A percentile compares a stretch with the other conserved stretches of the same genome.
phyloP scores from a whole-genome alignment of 2,113 vertebrate species.

The Leuciscus idus region DNA sequence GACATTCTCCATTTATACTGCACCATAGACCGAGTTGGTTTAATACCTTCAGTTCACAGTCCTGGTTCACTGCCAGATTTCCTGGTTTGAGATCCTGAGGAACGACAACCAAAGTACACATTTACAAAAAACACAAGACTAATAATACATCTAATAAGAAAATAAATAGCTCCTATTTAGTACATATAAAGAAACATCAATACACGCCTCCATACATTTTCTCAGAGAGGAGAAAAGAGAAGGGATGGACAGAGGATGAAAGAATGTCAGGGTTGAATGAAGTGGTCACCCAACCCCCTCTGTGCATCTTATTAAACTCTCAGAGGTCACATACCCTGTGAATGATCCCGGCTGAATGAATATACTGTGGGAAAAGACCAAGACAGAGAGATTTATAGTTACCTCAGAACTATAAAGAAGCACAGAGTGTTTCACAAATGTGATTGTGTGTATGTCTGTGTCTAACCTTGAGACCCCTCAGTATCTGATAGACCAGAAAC shows the following conservation, averaged over 20 bases:
- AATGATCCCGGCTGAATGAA: slow-evolving; percentile 94
- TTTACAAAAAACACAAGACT: background rate
- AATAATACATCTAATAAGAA: background rate
- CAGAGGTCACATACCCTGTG: slow-evolving; percentile 86
- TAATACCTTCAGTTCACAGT: slow-evolving; percentile 94
- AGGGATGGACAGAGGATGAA: slow-evolving; percentile 42
- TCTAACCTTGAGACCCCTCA: slow-evolving; percentile 93
- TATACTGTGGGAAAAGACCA: slow-evolving; percentile 82
- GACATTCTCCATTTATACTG: background rate
- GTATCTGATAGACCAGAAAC: slow-evolving; percentile 93
- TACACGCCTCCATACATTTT: background rate
- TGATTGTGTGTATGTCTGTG: background rate
- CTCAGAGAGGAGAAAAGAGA: background rate
- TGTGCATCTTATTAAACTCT: slow-evolving; percentile 52
- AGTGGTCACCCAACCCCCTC: slow-evolving; percentile 54
- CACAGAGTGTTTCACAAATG: background rate
- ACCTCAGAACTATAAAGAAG: slow-evolving; percentile 17
- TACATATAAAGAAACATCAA: background rate
- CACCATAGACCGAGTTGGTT: background rate
- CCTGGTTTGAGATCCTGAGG: slow-evolving; percentile 93
- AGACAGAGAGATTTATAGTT: slow-evolving; percentile 22
- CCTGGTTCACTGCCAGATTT: slow-evolving; percentile 93
- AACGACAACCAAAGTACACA: background rate
- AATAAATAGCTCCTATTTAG: background rate
- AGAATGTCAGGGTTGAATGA: slow-evolving; percentile 50